Base-by-base conservation (phyloP, 2,113 vertebrate genomes). In the Pterocles orientalis region DNA sequence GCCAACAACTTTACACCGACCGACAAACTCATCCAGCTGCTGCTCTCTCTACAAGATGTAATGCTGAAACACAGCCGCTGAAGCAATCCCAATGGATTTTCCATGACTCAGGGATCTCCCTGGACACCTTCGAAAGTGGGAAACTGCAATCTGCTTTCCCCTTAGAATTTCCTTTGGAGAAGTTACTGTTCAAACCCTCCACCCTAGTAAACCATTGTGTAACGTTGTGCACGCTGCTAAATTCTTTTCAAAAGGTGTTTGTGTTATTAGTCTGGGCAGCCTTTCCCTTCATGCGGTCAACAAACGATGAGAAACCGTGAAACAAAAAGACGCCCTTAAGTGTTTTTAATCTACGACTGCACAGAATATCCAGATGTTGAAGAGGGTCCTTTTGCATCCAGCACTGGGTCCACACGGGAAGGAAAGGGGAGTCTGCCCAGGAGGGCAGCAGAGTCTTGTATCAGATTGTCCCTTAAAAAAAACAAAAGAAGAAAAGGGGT, bases 41-140 rank as follows among this genome's bases (percentile, higher is more conserved):
- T 95, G 54, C 47, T 85, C 65, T 92, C 51, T 83, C 16, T 78
- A 39, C 43, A 72, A 95, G 71, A 81, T 65, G 39, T 53, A 94
- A 94, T 84, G 70, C 75, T 95, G 84, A 97, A 94, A 88, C 56
- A 78, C 56, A 92, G 92, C 80, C 73, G 77, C 78, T 90, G 82
- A 86, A 86, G 80, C 80, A 86, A 91, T 89, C 92, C 86, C 92
- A 82, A 33, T 68, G 95, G 90, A 87, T 88, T 92, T 95, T 94
- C 79, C 69, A 57, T 96, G 92, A 96, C 86, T 96, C 82, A 48
- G 91, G 95, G 89, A 96, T 91, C 92, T 94, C 94, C 60, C 81
- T 94, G 94, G 95, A 92, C 34, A 81, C 80, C 33, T 81, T 94
- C 94, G 92, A 97, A 92, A 65, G 34, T 68, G 60, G 9, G 3